Evolutionary conservation across 2,113 vertebrate species (phyloP), one percentile per base, ranked within the genome.

Genomic region (Cercopithecus mona): DNA sequence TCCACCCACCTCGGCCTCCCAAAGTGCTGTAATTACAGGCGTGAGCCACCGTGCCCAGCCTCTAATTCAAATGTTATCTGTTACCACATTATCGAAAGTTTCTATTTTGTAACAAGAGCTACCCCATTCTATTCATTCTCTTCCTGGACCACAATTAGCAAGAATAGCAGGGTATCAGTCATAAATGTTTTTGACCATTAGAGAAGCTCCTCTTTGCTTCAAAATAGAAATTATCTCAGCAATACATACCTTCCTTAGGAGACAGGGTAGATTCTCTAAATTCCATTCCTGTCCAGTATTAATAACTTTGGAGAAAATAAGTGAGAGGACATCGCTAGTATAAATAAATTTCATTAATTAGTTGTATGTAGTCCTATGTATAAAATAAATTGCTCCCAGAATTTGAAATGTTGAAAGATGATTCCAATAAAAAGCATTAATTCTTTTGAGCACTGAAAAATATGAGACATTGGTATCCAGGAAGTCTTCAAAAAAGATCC

Each of bases 141-240:
- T 30, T 48, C 70, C 38, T 88, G 23, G 30, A 70, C 32, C 48
- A 90, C 55, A 70, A 35, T 88, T 25, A 59, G n/a, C 48, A 61
- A 57, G 52, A 32, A 38, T 6, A 66, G 11, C 14, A 35, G 12
- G 17, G 40, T 59, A 52, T 43, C 55, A 32, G 73, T 32, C 13
- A 27, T 35, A 14, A 40, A 45, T 75, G 14, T 85, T 59, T 90
- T 75, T 59, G 23, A 93, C n/a, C 75, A 96, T 7, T 50, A 22
- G 40, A 89, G 22, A 85, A 85, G 35, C 40, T 88, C 73, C 43
- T 89, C 78, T 85, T 78, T 86, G n/a, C 64, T 78, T 97, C 66
- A 92, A 86, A 88, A 40, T 48, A 73, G 61, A 92, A 92, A 79
- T 55, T 17, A 50, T 25, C 35, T 81, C 66, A 86, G n/a, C 35